Evolutionary conservation across 2,113 vertebrate species (phyloP).

Genomic region (Lophotis ruficrista): DNA sequence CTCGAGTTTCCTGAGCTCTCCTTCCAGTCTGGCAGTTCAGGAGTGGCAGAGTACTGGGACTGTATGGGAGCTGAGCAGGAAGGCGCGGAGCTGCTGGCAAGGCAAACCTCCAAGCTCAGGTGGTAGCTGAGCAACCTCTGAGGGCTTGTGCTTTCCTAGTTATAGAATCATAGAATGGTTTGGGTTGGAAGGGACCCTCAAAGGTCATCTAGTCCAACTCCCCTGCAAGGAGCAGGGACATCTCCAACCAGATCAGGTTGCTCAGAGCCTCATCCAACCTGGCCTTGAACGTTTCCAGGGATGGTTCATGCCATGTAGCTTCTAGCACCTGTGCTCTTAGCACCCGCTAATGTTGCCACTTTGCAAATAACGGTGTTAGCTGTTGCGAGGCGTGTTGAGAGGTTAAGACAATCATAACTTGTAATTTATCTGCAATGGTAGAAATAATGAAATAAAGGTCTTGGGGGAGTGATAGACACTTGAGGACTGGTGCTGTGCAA

Average conservation of each 20-base stretch:
- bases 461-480: not conserved
- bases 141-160: not conserved
- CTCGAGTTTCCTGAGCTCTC: not conserved
- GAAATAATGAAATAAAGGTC: not conserved
- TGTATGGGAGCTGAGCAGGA: not conserved
- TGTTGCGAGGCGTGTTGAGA: not conserved
- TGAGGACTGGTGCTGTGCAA: not conserved
- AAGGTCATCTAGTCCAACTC: too few species aligned
- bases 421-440: not conserved
- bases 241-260: too few species aligned
- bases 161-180: too few species aligned
- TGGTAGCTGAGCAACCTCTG: not conserved
- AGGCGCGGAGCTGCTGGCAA: not conserved
- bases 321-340: not conserved
- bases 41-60: not conserved
- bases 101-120: not conserved
- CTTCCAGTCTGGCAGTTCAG: not conserved
- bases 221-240: too few species aligned
- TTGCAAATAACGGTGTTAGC: not conserved
- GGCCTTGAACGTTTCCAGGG: too few species aligned
- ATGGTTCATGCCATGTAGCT: not conserved
- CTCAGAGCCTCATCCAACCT: too few species aligned
- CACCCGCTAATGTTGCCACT: rapidly evolving
- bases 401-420: not conserved
- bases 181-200: too few species aligned